Base-by-base conservation (phyloP, 2,797 vertebrate species). In the Macropus fuliginosus region DNA sequence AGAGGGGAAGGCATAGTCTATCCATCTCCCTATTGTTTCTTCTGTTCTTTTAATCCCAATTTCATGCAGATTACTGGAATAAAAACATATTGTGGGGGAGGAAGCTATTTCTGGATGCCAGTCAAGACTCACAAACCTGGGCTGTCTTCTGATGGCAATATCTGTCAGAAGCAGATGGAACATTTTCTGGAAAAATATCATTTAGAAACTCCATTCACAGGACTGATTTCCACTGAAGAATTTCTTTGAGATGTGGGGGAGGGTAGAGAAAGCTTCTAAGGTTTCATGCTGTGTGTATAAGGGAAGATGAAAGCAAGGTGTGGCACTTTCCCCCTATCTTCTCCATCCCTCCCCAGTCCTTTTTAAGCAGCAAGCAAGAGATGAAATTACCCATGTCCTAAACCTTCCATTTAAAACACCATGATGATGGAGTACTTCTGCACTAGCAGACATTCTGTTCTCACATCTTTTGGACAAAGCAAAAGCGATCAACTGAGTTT, bases 111-210 rank as follows among this genome's bases (percentile, higher is more conserved):
- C 96, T 98, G 98, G 97, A 93, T 97, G 92, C 97, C 56, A 97
- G 96, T 98, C 98, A 98, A 97, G 96, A 93, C 95, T 97, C 93
- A 94, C 92, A 97, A 96, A 97, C 94, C 97, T 14, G 29, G 95
- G 94, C 98, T 98, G 96, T 40, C 97, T 98, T 92, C 97, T 98
- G 96, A 56, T 93, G 95, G 97, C 96, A 96, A 74, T 96, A 95
- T 96, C 97, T 97, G 94, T 96, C 55, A 92, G 94, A 57, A 98
- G 96, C 98, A 98, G 97, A 98, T 97, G 97, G 97, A 97, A 89
- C 54, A 5, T 95, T 97, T 97, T 97, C 66, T 56, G 59, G 18
- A 40, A 34, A 5, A 91, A 54, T 91, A 90, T 93, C 92, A 52
- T 97, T 96, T 87, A 91, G 81, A 97, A 94, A 59, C 96, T 97